Base-by-base conservation (phyloP, 1,140 invertebrate genomes). In the Cydia pomonella region DNA sequence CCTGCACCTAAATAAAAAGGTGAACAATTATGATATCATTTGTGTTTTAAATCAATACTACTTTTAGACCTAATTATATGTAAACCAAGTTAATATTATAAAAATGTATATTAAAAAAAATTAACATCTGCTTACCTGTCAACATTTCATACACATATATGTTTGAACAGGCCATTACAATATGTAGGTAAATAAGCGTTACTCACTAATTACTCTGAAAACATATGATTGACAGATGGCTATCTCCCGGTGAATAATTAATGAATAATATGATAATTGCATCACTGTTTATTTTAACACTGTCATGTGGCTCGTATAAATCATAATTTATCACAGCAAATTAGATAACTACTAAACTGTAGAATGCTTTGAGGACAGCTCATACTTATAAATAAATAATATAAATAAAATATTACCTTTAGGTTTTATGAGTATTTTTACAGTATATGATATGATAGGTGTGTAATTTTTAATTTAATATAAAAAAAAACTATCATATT, bases 251-350 rank as follows among this genome's bases (percentile, higher is more conserved):
- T 85, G 85, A 86, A 82, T 87, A 87, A 87, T 88, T 88, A 85
- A 88, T 86, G 88, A 88, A 76, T 88, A 86, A 89, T 89, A 77
- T 84, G 84, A 90, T 87, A 87, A 88, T 87, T 86, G 83, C 78
- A 80, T 81, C 84, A 85, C 82, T 83, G 79, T 88, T 85, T 86
- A 69, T 69, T 69, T 69, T 33, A 33, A 69, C 27, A 33, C 29
- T 69, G 29, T 69, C 29, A 69, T 18, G 29, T 38, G 64, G 3
- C 1, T 9, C 64, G 64, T n/a, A 18, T 69, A 38, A 69, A 69
- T 69, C 29, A 69, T 16, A 33, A 29, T 16, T 21, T 69, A 69
- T 69, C 64, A 12, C 4, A 69, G 64, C 29, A 69, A 69, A 69
- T 69, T 69, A 33, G 29, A 69, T 69, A 38, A 69, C 23, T n/a